phyloP scores from a whole-genome alignment of 2,888 invertebrate species.

The Electrophaes corylata region DNA sequence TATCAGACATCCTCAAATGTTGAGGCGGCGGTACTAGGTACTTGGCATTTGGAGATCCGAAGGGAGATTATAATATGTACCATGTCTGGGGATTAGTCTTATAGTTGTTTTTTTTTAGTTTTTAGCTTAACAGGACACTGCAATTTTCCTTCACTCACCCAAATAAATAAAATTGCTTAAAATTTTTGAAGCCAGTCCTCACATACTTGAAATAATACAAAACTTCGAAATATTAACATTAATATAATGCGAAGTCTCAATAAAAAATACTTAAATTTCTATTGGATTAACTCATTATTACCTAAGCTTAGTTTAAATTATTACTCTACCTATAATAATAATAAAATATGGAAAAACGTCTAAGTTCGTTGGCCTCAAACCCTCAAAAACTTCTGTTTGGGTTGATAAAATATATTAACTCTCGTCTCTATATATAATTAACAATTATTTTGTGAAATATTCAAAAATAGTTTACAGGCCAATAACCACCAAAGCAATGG shows the following conservation, averaged over 20 bases:
- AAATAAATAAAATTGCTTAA: no score
- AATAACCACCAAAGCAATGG: background rate
- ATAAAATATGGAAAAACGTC: background rate
- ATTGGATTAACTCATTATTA: constrained; percentile 26
- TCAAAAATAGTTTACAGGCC: background rate
- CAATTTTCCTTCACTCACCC: no score
- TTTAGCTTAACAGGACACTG: no score
- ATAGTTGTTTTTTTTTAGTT: no score
- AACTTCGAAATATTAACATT: constrained; percentile 20
- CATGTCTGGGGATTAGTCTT: no score
- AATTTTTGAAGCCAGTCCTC: no score
- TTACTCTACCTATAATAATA: background rate
- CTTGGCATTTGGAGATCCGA: no score
- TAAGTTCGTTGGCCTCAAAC: constrained; percentile 8
- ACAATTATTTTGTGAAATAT: background rate
- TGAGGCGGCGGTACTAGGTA: no score
- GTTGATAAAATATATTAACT: no score
- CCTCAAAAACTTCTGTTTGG: background rate
- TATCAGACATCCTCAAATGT: no score
- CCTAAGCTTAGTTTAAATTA: constrained; percentile 5
- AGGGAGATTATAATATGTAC: no score
- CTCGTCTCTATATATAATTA: no score
- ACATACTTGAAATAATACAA: constrained; percentile 38
- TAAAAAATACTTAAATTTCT: constrained; percentile 34
- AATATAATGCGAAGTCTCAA: constrained; percentile 35